Conservation (phyloP, 2,113 vertebrate genomes). For the Psephotus haematonotus region DNA sequence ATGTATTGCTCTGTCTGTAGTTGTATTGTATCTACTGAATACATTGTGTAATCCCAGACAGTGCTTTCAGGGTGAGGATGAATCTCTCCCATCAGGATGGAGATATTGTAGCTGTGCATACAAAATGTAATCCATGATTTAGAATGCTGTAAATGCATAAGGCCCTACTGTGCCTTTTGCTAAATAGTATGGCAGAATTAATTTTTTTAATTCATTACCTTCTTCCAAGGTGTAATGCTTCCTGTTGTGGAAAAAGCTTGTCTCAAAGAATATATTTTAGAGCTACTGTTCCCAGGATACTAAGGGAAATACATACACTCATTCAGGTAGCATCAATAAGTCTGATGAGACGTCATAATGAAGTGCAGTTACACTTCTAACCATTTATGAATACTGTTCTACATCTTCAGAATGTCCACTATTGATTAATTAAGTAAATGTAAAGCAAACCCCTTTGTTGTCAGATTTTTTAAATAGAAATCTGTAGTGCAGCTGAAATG, state of each 20-base stretch:
- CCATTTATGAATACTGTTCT: background rate
- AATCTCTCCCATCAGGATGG: background rate
- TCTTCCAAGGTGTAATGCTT: background rate
- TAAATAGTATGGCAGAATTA: background rate
- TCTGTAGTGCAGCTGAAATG: background rate
- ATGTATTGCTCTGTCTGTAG: background rate
- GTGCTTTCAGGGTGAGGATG: background rate
- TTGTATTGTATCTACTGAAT: background rate
- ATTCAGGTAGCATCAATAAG: background rate
- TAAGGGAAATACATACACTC: background rate
- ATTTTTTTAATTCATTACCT: background rate
- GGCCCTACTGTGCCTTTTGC: background rate
- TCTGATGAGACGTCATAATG: slow-evolving; percentile 1
- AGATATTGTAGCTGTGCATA: background rate
- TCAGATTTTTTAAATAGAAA: background rate
- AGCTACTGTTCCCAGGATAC: background rate
- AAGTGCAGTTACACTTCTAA: background rate
- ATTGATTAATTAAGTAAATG: slow-evolving; percentile 5
- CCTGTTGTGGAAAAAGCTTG: background rate
- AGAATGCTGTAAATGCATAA: background rate
- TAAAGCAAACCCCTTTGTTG: background rate
- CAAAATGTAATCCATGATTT: background rate
- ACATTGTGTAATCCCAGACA: background rate
- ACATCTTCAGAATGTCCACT: background rate
- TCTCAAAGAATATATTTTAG: background rate